A percentile compares a stretch with the other conserved stretches of the same genome.
These are phyloP conservation scores for Volucella zonaria DNA, from an alignment of 2,888 invertebrate genomes.

Conservation along the genomic window DNA sequence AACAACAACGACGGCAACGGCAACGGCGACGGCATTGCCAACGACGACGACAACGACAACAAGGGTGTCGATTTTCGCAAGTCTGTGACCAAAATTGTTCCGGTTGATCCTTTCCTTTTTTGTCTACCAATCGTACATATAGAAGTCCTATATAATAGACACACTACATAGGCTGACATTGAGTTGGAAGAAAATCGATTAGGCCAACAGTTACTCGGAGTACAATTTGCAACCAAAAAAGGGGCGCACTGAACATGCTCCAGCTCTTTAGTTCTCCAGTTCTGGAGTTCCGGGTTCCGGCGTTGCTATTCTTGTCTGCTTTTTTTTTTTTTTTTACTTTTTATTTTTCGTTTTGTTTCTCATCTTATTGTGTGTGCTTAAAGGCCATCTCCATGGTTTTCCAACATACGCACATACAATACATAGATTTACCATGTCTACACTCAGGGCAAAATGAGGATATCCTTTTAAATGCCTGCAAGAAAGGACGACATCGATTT, in stretches of 20 bases:
- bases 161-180: constrained; percentile 70
- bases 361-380: constrained; percentile 32
- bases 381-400: constrained; percentile 52
- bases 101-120: constrained; percentile 63
- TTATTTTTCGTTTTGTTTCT: constrained; percentile 39
- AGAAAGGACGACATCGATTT: constrained; percentile 52
- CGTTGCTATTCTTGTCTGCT: constrained; percentile 26
- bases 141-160: constrained; percentile 38
- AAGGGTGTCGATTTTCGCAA: constrained; percentile 66
- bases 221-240: constrained; percentile 36
- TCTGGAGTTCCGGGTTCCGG: constrained; percentile 45
- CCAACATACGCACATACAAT: constrained; percentile 52
- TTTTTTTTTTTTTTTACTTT: constrained; percentile 32
- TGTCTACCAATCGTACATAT: constrained; percentile 56
- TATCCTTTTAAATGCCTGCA: constrained; percentile 61
- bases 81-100: constrained; percentile 73
- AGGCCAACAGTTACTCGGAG: constrained; percentile 47
- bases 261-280: constrained; percentile 30
- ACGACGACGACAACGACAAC: neutral
- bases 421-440: constrained; percentile 4
- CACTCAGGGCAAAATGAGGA: neutral
- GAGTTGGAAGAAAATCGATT: constrained; percentile 73
- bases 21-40: constrained; percentile 2
- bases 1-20: neutral
- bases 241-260: constrained; percentile 15